phyloP scores from a whole-genome alignment of 2,797 vertebrate genomes.

The Emydoidea blandingii region DNA sequence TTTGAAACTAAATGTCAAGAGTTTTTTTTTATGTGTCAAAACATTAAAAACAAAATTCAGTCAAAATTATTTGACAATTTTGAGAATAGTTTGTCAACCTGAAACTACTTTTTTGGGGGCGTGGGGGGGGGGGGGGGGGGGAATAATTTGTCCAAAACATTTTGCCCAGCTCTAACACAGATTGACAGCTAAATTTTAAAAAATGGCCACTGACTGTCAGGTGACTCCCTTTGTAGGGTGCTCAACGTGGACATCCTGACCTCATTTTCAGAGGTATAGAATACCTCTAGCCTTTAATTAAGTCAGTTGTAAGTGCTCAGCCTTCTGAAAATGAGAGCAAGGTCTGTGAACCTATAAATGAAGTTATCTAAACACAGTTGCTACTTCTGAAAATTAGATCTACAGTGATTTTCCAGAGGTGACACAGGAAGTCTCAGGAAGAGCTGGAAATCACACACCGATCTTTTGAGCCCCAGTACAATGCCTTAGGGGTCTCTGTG shows the following conservation, averaged over 20 bases:
- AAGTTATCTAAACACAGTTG: not conserved
- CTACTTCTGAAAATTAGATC: not conserved
- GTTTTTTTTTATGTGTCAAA: not conserved
- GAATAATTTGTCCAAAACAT: no score
- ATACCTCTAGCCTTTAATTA: not conserved
- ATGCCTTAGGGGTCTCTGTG: not conserved
- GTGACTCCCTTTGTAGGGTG: not conserved
- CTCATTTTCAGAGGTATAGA: not conserved
- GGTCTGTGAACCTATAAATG: not conserved
- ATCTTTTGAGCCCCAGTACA: not conserved
- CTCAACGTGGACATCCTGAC: not conserved
- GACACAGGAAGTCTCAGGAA: not conserved
- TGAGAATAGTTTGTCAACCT: not conserved
- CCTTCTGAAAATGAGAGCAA: not conserved
- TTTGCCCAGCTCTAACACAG: not conserved
- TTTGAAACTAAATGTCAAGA: not conserved
- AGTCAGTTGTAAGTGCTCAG: not conserved
- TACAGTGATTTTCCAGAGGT: not conserved
- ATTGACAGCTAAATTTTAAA: not conserved
- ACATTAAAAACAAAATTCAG: not conserved
- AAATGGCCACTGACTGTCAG: not conserved
- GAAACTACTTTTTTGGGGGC: no score
- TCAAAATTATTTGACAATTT: not conserved
- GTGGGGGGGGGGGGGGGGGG: no score
- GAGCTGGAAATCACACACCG: not conserved